Evolutionary conservation across 2,888 invertebrate genomes (phyloP), one percentile per base, ranked within the genome.

Genomic region (Drosophila yooni): DNA sequence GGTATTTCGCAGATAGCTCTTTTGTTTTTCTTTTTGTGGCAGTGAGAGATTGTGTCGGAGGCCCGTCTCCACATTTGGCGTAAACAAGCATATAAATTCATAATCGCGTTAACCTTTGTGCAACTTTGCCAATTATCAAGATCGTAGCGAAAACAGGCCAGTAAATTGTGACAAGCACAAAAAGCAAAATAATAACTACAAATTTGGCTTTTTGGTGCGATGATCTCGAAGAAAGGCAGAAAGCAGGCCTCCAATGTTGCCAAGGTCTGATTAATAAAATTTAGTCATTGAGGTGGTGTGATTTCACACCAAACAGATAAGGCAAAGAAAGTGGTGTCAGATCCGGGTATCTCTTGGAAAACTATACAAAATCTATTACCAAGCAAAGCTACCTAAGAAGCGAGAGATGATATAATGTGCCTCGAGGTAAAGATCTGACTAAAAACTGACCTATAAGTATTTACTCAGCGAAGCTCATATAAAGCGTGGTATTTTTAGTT

Each of bases 21-120:
- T 25, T 15, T 7, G 1, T 25, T 46, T 11, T 21, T 11, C 11
- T 43, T 21, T 0, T 25, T 25, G 29, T 13, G 52, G 6, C 58
- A 48, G 36, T 34, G 46, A 18, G 63, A 43, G 27, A 43, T 54
- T 11, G 54, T 29, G 58, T 56, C 70, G 53, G 86, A 85, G 88
- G 86, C 84, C 76, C 69, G 86, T 76, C 85, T 68, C 46, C 18
- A 52, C 6, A 70, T 46, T 84, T 70, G 70, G 76, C 74, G 84
- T 88, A 86, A 86, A 86, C 87, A 88, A 86, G 84, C 68, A 68
- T 75, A 86, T 86, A 88, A 86, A 88, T 75, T 66, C 67, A 78
- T 62, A 82, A 84, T 82, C 80, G 57, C 68, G n/a, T 67, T 85
- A 85, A 85, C 81, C 88, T 81, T 69, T 77, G 64, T 64, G 77